phyloP scores from a whole-genome alignment of 2,113 vertebrate species.

The Dasyornis broadbenti region DNA sequence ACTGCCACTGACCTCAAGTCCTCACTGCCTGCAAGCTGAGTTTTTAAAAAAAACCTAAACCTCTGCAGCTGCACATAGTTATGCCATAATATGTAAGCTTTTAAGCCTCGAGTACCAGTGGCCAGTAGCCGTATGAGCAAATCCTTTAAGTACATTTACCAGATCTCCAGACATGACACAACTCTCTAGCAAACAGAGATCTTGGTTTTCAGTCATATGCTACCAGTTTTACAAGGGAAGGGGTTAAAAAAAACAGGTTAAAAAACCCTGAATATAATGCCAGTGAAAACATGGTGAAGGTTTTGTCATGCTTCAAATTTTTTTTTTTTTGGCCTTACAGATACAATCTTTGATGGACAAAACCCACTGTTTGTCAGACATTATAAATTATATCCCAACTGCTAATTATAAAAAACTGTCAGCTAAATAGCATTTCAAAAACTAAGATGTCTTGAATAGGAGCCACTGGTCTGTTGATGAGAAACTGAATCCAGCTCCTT shows the following conservation, averaged over 20 bases:
- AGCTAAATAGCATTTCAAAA: neutral
- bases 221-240: neutral
- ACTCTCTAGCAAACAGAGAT: neutral
- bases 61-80: neutral
- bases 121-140: neutral
- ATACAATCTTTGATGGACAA: neutral
- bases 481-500: neutral
- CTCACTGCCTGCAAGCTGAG: accelerated
- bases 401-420: neutral
- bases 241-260: neutral
- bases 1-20: neutral
- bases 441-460: neutral
- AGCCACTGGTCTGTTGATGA: neutral
- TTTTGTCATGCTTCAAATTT: neutral
- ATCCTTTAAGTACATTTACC: neutral
- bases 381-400: neutral
- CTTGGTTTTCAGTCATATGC: neutral
- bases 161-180: neutral
- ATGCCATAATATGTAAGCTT: neutral
- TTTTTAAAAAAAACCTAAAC: neutral
- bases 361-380: neutral
- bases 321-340: neutral
- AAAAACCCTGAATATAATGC: neutral
- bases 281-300: accelerated
- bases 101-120: neutral